Base-by-base conservation (phyloP, 2,113 vertebrate genomes). In the Garra rufa region DNA sequence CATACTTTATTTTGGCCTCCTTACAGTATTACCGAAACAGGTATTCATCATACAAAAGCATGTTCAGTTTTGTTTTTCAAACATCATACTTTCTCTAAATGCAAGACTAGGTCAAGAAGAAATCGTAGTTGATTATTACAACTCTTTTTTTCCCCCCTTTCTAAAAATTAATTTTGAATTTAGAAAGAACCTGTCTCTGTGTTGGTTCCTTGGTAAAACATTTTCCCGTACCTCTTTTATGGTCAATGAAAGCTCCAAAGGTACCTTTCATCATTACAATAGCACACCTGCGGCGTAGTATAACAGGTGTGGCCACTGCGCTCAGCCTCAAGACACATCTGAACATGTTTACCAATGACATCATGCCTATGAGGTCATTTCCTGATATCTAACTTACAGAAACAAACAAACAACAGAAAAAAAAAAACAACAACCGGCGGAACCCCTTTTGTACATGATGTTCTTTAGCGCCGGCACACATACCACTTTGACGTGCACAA, bases 341-440 rank as follows among this genome's bases (percentile, higher is more conserved):
- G 17, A 81, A 77, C 87, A 73, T 76, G 77, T 48, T 74, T 88
- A 28, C 63, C 46, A 28, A 86, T 81, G 82, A 76, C 76, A 77
- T 76, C 63, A 75, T 46, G 48, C 43, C 19, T 11, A 19, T 57
- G 50, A 81, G 70, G 34, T 78, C 41, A 81, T 74, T 84, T 52
- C 67, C 61, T 86, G 77, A 73, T 80, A 69, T 34, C 34, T 26
- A 44, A 44, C 38, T 61, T 3, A 43, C 52, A 28, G 13, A 17
- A 46, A 48, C 24, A 50, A 48, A 17, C 14, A 75, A 76, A 65
- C 3, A 69, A 28, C 17, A 73, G 52, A 9, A 9, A 21, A 52
- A 73, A 80, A 63, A 9, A 9, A 21, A 52, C 63, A 80, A 63
- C 44, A 76, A 57, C 52, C n/a, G 21, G 19, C 50, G 10, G 57